Evolutionary conservation across 1,140 invertebrate species (phyloP).

Genomic region (Hormaphis cornu): DNA sequence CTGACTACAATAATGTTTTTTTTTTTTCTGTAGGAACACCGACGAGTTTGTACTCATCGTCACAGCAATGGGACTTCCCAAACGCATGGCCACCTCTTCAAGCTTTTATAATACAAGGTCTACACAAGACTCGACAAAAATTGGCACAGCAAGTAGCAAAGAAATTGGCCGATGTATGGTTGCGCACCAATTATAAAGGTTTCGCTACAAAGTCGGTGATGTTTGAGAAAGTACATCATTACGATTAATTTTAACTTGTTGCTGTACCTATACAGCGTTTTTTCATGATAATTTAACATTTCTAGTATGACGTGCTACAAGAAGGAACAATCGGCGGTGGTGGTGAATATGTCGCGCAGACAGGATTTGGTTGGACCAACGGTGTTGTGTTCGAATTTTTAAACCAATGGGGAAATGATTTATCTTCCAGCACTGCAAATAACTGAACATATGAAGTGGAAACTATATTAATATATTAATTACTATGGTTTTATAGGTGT

Average conservation of each 20-base stretch:
- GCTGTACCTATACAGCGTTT: too few relatives aligned
- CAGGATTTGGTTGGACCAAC: constrained; percentile 92
- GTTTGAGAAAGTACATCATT: constrained; percentile 83
- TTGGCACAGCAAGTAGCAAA: constrained; percentile 46
- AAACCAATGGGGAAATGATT: constrained; percentile 52
- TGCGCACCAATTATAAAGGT: constrained; percentile 49
- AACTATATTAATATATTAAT: too few relatives aligned
- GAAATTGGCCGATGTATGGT: constrained; percentile 51
- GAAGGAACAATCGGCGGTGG: constrained; percentile 68
- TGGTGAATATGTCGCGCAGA: constrained; percentile 80
- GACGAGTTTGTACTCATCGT: constrained; percentile 54
- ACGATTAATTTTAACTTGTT: too few relatives aligned
- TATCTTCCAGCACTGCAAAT: too few relatives aligned
- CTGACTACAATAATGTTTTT: too few relatives aligned
- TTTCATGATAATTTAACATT: too few relatives aligned
- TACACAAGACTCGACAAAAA: constrained; percentile 45
- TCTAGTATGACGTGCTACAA: constrained; percentile 60
- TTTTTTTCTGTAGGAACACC: constrained; percentile 62
- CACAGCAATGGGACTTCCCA: constrained; percentile 84
- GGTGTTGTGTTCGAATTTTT: constrained; percentile 73
- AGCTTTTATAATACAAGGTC: constrained; percentile 51
- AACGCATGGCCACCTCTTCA: constrained; percentile 81
- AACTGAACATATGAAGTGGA: too few relatives aligned
- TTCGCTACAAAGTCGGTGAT: constrained; percentile 51
- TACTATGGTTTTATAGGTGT: too few relatives aligned